A percentile compares a stretch with the other conserved stretches of the same genome.
phyloP scores from a whole-genome alignment of 2,113 vertebrate species.

The Dromiciops gliroides region DNA sequence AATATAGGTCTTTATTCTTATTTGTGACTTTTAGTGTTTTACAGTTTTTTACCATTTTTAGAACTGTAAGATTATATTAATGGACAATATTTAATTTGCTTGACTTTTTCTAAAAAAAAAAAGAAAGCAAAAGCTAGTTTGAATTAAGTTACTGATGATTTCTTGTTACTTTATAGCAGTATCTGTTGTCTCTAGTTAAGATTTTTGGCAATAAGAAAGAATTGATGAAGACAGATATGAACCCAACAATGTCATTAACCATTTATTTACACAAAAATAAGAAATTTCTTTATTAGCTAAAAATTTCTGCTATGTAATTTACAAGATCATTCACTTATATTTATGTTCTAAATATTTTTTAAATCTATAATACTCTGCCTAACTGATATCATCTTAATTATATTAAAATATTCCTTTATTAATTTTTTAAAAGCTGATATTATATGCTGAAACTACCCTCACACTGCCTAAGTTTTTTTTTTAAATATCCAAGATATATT shows the following conservation, averaged over 20 bases:
- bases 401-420: neutral
- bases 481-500: neutral
- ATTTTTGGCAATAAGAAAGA: neutral
- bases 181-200: neutral
- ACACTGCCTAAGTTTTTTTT: neutral
- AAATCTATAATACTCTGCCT: neutral
- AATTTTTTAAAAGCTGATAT: neutral
- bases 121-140: no score
- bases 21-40: neutral
- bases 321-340: neutral
- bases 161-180: neutral
- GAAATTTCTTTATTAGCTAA: neutral
- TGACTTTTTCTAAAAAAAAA: neutral
- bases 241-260: accelerated
- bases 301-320: neutral
- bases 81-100: neutral
- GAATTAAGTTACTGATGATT: neutral
- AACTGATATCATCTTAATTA: neutral
- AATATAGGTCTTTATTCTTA: neutral
- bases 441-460: neutral
- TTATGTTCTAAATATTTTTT: neutral
- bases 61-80: neutral
- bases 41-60: neutral
- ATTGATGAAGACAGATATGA: neutral
- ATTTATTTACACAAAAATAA: neutral